phyloP scores from a whole-genome alignment of 1,140 invertebrate species.

The Acyrthosiphon pisum region DNA sequence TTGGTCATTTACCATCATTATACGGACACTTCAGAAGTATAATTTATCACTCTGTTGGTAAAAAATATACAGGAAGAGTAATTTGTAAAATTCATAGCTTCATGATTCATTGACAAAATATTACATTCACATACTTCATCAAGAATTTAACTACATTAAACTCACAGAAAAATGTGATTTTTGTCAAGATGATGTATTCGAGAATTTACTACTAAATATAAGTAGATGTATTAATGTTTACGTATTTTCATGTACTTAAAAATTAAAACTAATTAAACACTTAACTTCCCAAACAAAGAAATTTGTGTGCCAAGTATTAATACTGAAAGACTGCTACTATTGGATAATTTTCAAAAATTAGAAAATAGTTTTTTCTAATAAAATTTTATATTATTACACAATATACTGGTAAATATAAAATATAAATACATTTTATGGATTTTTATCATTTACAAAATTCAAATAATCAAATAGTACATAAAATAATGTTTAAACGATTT shows the following conservation, averaged over 20 bases:
- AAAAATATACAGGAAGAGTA: neutral
- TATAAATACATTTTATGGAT: neutral
- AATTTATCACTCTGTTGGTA: neutral
- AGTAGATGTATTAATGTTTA: neutral
- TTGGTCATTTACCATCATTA: conserved; percentile 8
- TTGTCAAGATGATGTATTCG: neutral
- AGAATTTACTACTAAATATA: neutral
- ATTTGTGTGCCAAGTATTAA: neutral
- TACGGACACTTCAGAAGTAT: neutral
- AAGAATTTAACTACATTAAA: neutral
- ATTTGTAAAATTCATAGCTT: neutral
- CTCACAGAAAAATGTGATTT: neutral
- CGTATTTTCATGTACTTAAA: neutral
- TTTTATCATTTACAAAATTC: neutral
- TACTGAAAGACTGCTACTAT: neutral
- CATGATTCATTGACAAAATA: neutral
- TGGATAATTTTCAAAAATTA: neutral
- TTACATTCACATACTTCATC: neutral
- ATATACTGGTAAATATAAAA: neutral
- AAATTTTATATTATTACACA: neutral
- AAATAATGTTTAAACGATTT: neutral
- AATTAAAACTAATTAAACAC: neutral
- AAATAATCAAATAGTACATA: neutral
- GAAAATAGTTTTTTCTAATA: neutral
- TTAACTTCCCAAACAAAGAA: neutral